Evolutionary conservation across 2,797 vertebrate species (phyloP), one percentile per base, ranked within the genome.

Genomic region (Galago senegalensis): DNA sequence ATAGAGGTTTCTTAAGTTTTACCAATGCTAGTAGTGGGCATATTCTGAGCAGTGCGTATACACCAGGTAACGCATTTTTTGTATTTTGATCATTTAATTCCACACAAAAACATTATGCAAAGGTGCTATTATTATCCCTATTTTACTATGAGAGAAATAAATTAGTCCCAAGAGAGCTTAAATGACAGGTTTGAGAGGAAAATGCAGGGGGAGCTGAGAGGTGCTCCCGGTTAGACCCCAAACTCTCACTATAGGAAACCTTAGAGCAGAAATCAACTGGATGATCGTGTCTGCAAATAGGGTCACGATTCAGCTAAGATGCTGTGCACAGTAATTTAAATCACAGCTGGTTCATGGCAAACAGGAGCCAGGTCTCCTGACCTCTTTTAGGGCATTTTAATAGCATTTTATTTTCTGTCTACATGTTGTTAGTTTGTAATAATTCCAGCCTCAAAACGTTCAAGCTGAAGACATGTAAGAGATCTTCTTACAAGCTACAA

Each of bases 381-480:
- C 20, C 23, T 69, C 29, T 53, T 60, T 60, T 72, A 87, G 37
- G 79, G 9, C 4, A 12, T 75, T 86, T 21, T 86, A 18, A 56
- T 72, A 82, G 18, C 7, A 53, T 94, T 82, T 87, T 4, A 13
- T 92, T 86, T 94, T 77, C 46, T 80, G 27, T 70, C 34, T 61
- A 11, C 17, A 9, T 34, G 4, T 63, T 90, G n/a, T 46, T 67
- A 46, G 11, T 69, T 72, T 49, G 90, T 21, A 70, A 92, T 29
- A 86, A n/a, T 6, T 7, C 34, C 25, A 81, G 20, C 53, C 31
- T 89, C 46, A 53, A 67, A 80, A 20, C 8, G 73, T 73, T 79
- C 63, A 84, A 72, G 31, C 37, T 81, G 58, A 23, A 87, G 58
- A 34, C 46, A 16, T 31, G 0, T 0, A 16, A 3, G 27, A 23